Conservation (phyloP, 2,797 vertebrate species). For the Anableps anableps region DNA sequence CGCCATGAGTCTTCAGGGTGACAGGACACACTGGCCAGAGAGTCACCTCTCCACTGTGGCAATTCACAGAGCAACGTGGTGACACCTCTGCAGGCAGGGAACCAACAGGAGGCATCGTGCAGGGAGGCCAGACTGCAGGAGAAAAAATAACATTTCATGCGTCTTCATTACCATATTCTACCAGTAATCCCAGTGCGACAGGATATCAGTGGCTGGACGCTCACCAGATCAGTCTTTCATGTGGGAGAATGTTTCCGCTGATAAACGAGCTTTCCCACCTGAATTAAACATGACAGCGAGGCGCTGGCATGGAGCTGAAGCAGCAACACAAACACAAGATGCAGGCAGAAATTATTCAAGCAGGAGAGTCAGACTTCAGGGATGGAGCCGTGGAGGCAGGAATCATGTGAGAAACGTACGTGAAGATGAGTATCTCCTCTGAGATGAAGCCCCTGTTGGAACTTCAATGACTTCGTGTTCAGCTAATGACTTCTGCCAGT, state of each 20-base stretch:
- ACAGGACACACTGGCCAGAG: slow-evolving; percentile 2
- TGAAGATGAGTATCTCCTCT: no score
- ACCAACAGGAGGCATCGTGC: background rate
- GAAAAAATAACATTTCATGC: background rate
- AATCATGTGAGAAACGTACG: no score
- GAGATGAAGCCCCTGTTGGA: no score
- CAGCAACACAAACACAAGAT: no score
- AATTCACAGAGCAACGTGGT: no score
- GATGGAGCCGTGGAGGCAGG: no score
- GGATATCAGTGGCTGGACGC: slow-evolving; percentile 18
- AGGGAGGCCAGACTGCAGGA: background rate
- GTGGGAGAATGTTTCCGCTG: slow-evolving; percentile 42
- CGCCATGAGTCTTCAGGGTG: background rate
- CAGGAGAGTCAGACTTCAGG: no score
- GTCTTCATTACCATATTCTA: slow-evolving; percentile 31
- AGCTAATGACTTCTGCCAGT: no score
- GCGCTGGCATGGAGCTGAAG: no score
- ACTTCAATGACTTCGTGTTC: no score
- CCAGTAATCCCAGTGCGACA: slow-evolving; percentile 35
- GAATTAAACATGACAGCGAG: slow-evolving; percentile 19
- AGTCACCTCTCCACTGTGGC: background rate
- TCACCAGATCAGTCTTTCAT: slow-evolving; percentile 24
- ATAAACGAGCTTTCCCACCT: slow-evolving; percentile 30
- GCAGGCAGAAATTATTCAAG: no score
- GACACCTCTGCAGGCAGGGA: no score